Percentiles rank a stretch among this genome's conserved stretches.
Conservation (phyloP, 1,140 invertebrate species). For the Hirudo medicinalis region DNA sequence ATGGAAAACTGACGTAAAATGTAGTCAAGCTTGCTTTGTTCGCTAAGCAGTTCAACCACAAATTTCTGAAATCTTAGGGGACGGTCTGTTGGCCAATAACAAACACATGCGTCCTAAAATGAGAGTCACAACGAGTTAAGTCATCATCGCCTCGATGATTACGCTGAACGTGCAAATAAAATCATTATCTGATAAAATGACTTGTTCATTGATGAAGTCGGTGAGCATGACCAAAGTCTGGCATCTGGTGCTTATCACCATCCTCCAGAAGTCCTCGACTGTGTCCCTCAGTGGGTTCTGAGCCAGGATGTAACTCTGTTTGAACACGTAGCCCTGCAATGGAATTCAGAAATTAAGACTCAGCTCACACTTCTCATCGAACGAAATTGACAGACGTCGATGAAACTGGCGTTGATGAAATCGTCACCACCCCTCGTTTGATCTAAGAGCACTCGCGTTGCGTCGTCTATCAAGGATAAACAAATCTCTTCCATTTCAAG, state of each 20-base stretch:
- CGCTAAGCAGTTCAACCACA: constrained; percentile 94
- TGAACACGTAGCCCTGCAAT: neutral
- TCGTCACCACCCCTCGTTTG: constrained; percentile 84
- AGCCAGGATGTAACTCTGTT: constrained; percentile 8
- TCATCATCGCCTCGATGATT: neutral
- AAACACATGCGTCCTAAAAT: constrained; percentile 46
- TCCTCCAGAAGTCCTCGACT: constrained; percentile 41
- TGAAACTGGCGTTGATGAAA: constrained; percentile 96
- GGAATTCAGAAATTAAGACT: neutral
- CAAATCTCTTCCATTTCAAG: neutral
- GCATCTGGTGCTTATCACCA: constrained; percentile 39
- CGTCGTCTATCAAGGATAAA: constrained; percentile 49
- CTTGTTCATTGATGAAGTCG: constrained; percentile 1
- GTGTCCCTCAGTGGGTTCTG: constrained; percentile 28
- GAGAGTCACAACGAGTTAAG: neutral
- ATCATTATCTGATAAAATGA: neutral
- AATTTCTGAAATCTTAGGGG: constrained; percentile 89
- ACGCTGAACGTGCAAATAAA: neutral
- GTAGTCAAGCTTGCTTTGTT: constrained; percentile 99
- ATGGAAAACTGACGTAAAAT: constrained; percentile 96
- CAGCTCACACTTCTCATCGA: no score
- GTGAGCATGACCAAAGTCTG: constrained; percentile 42
- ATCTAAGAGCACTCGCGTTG: constrained; percentile 79
- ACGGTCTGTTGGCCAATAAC: constrained; percentile 95
- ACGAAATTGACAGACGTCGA: constrained; percentile 51